Evolutionary conservation across 2,113 vertebrate genomes (phyloP).

Genomic region (Myiagra hebetior): DNA sequence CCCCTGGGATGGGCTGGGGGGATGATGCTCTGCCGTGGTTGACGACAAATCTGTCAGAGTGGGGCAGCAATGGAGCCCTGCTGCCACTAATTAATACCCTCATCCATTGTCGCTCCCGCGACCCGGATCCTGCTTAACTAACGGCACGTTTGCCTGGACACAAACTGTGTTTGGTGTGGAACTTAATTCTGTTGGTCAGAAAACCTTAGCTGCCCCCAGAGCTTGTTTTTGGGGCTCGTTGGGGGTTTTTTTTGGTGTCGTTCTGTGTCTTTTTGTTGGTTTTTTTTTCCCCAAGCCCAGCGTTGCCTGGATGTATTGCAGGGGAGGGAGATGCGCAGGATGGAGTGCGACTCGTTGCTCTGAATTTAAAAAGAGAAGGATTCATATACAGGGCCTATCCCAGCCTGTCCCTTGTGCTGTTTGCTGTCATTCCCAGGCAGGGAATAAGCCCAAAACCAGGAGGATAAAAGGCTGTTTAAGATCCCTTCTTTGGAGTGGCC

Average conservation of each 20-base stretch:
- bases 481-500: neutral
- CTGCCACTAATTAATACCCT: slow-evolving; percentile 82
- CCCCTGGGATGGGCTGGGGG: neutral
- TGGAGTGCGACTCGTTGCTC: neutral
- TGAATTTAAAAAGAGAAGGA: slow-evolving; percentile 34
- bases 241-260: neutral
- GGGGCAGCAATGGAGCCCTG: slow-evolving; percentile 27
- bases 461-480: slow-evolving; percentile 50
- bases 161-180: slow-evolving; percentile 78
- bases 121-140: slow-evolving; percentile 78
- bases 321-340: neutral
- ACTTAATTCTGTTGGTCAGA: slow-evolving; percentile 78
- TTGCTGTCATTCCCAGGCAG: neutral
- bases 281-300: neutral
- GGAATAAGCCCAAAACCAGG: slow-evolving; percentile 22
- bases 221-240: slow-evolving; percentile 56
- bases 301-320: slow-evolving; percentile 22
- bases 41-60: slow-evolving; percentile 64
- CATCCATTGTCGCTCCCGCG: slow-evolving; percentile 51
- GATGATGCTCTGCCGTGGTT: neutral
- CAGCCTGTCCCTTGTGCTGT: neutral
- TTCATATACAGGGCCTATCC: neutral
- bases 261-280: neutral
- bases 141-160: slow-evolving; percentile 75
- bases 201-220: slow-evolving; percentile 70